These are phyloP conservation scores for Zaprionus capensis DNA, from an alignment of 1,140 invertebrate genomes.

Conservation along the genomic window DNA sequence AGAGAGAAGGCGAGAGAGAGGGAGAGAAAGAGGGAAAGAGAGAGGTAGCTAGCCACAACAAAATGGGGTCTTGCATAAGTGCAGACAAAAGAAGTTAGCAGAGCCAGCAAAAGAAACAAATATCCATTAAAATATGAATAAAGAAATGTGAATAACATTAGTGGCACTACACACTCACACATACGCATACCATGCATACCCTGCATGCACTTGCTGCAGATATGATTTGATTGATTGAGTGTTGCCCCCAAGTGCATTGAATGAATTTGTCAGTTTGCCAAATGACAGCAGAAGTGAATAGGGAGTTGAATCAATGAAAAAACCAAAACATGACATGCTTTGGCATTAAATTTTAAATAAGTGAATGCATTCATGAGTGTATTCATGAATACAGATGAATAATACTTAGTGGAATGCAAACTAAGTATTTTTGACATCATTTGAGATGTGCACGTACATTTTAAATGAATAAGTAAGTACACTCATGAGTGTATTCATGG, in stretches of 20 bases:
- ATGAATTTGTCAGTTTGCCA: slow-evolving; percentile 20
- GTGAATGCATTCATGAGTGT: slow-evolving; percentile 5
- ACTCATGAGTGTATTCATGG: background rate
- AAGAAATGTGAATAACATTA: slow-evolving; percentile 34
- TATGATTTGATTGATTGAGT: slow-evolving; percentile 39
- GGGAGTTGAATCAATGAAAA: slow-evolving; percentile 6
- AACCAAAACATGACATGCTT: background rate
- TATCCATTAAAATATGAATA: slow-evolving; percentile 38
- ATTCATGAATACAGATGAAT: background rate
- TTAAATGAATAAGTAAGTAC: slow-evolving; percentile 4
- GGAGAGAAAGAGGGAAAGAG: background rate
- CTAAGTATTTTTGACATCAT: too few species aligned
- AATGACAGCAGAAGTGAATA: slow-evolving; percentile 19
- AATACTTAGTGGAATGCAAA: background rate
- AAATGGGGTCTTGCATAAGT: slow-evolving; percentile 54
- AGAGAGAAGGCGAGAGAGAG: background rate
- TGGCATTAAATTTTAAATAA: background rate
- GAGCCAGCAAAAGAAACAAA: slow-evolving; percentile 8
- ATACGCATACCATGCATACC: background rate
- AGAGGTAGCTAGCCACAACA: slow-evolving; percentile 21
- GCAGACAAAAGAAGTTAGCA: slow-evolving; percentile 36
- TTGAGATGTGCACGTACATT: background rate
- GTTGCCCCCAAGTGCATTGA: background rate
- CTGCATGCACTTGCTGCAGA: background rate
- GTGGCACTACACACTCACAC: background rate